Evolutionary conservation across 2,113 vertebrate species (phyloP).

Genomic region (Brienomyrus longianalis): DNA sequence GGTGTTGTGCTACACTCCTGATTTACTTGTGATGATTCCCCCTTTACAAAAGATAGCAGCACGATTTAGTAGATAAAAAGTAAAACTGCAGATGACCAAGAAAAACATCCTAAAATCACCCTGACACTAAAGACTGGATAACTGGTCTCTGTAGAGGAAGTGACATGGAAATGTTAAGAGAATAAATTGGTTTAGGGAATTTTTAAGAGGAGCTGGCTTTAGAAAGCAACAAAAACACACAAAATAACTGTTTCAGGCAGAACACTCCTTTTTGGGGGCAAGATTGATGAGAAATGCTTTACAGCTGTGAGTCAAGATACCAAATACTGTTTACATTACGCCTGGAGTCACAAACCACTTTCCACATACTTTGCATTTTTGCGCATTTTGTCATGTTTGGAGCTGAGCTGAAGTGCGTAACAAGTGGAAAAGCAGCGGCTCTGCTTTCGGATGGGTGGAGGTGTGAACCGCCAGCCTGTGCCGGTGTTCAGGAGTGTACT

Average conservation of each 20-base stretch:
- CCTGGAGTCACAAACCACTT: background rate
- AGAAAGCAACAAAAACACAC: background rate
- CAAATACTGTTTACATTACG: constrained; percentile 19
- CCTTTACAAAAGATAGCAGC: background rate
- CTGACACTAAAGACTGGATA: background rate
- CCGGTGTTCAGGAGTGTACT: background rate
- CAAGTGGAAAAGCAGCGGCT: background rate
- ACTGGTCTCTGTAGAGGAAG: background rate
- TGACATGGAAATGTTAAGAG: background rate
- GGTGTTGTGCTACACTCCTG: background rate
- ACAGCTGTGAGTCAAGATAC: constrained; percentile 42
- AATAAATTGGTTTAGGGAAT: background rate
- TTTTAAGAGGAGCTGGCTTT: background rate
- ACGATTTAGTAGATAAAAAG: background rate
- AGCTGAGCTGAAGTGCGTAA: background rate
- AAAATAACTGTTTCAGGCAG: background rate
- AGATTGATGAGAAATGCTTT: constrained; percentile 36
- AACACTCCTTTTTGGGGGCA: constrained; percentile 34
- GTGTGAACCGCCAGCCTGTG: background rate
- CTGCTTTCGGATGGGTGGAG: background rate
- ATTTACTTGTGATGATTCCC: background rate
- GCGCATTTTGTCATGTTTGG: constrained; percentile 9
- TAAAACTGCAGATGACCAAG: background rate
- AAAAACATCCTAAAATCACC: background rate
- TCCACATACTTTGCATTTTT: constrained; percentile 46